phyloP scores from a whole-genome alignment of 2,888 invertebrate genomes.

The Oscheius myriophilus region DNA sequence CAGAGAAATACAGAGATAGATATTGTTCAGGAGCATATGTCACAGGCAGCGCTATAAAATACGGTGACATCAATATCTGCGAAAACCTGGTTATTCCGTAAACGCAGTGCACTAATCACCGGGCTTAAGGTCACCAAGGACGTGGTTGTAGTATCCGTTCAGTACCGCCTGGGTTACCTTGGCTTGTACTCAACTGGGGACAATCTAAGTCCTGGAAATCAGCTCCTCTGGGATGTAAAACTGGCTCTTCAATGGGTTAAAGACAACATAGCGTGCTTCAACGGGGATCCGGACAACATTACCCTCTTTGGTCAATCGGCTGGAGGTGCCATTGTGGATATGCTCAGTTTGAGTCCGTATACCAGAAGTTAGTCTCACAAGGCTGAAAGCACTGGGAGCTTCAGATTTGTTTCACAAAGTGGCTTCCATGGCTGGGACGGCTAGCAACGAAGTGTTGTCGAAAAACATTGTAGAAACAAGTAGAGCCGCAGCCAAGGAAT shows the following conservation, averaged over 20 bases:
- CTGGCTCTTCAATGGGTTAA: conserved; percentile 52
- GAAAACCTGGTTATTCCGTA: conserved; percentile 31
- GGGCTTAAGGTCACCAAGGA: conserved; percentile 38
- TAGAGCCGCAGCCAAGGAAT: conserved; percentile 3
- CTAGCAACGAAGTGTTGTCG: conserved; percentile 10
- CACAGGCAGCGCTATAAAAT: conserved; percentile 45
- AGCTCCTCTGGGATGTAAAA: conserved; percentile 50
- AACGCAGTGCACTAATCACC: background rate
- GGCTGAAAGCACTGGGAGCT: too few relatives aligned
- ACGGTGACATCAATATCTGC: conserved; percentile 51
- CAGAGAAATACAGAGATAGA: background rate
- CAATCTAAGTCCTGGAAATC: conserved; percentile 43
- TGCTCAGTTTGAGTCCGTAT: conserved; percentile 49
- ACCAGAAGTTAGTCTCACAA: conserved; percentile 43
- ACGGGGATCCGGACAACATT: conserved; percentile 46
- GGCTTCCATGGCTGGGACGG: conserved; percentile 31
- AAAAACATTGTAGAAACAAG: conserved; percentile 9
- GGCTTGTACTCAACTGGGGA: conserved; percentile 57
- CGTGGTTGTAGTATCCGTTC: conserved; percentile 55
- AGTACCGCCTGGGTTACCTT: conserved; percentile 55
- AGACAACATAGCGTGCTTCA: conserved; percentile 42
- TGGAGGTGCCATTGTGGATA: conserved; percentile 49
- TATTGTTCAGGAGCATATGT: conserved; percentile 37
- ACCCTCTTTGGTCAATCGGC: conserved; percentile 55
- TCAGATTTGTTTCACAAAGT: conserved; percentile 31